A percentile compares a stretch with the other conserved stretches of the same genome.
These are phyloP conservation scores for Chirona hameri DNA, from an alignment of 2,888 invertebrate genomes.

Conservation along the genomic window DNA sequence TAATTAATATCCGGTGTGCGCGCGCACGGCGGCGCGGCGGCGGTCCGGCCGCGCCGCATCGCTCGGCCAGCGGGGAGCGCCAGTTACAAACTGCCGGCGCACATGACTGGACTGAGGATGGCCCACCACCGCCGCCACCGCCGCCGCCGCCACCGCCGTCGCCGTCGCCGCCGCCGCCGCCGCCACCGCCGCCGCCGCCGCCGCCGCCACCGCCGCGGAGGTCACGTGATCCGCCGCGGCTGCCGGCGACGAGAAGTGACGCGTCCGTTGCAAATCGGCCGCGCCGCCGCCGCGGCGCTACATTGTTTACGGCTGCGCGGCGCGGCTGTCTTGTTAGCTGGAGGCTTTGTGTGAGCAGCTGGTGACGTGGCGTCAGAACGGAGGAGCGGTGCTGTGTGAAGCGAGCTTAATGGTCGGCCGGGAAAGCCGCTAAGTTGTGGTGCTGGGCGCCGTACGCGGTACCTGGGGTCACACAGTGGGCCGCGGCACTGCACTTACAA, in stretches of 20 bases:
- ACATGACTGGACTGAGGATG: background rate
- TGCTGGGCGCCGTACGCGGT: no score
- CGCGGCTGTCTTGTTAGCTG: no score
- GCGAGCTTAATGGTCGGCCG: no score
- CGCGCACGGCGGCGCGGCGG: slow-evolving; percentile 29
- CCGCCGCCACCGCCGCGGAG: background rate
- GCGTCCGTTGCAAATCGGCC: background rate
- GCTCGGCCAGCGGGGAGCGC: slow-evolving; percentile 1
- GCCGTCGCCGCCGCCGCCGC: slow-evolving; percentile 2
- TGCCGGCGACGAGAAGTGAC: background rate
- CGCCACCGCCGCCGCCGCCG: background rate
- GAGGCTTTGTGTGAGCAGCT: no score
- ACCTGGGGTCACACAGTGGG: no score
- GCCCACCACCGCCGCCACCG: background rate
- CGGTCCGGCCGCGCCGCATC: background rate
- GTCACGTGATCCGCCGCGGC: background rate
- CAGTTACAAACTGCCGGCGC: background rate
- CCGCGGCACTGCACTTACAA: no score
- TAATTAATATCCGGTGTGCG: slow-evolving; percentile 25
- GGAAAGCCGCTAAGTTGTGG: no score
- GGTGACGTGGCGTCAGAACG: background rate
- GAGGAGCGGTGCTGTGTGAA: no score
- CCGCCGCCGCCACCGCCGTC: background rate
- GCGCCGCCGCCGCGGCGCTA: no score
- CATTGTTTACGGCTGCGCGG: background rate